Conservation (phyloP, 2,888 invertebrate genomes). For the Glaucopsyche alexis region DNA sequence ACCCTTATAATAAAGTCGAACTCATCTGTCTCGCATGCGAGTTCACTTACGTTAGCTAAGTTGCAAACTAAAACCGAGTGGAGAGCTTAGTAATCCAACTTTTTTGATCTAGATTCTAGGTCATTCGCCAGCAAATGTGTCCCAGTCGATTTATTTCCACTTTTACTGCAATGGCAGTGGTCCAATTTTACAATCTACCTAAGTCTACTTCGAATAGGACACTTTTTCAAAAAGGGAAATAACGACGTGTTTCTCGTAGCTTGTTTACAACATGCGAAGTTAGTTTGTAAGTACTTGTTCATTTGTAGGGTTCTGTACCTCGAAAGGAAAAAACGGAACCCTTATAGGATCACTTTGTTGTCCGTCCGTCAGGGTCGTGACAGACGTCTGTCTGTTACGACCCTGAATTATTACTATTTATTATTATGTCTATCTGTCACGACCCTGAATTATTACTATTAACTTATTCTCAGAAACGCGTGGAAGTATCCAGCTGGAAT, state of each 20-base stretch:
- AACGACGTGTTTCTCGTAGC: slow-evolving; percentile 19
- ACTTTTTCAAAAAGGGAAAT: slow-evolving; percentile 51
- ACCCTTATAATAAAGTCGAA: slow-evolving; percentile 24
- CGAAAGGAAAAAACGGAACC: too few relatives aligned
- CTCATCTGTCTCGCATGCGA: slow-evolving; percentile 35
- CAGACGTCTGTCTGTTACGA: too few relatives aligned
- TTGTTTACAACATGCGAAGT: slow-evolving; percentile 17
- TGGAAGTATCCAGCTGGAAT: too few relatives aligned
- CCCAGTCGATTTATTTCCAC: slow-evolving; percentile 72
- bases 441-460: too few relatives aligned
- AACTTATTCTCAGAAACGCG: too few relatives aligned
- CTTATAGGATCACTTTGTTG: too few relatives aligned
- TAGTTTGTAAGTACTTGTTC: not conserved
- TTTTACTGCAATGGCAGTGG: slow-evolving; percentile 76
- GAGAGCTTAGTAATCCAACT: slow-evolving; percentile 46
- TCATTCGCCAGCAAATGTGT: slow-evolving; percentile 66
- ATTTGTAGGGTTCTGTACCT: too few relatives aligned
- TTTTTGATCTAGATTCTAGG: slow-evolving; percentile 70
- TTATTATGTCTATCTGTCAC: too few relatives aligned
- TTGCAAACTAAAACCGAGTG: slow-evolving; percentile 46
- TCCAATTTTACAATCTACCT: slow-evolving; percentile 71
- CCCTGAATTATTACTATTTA: too few relatives aligned
- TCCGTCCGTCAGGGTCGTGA: too few relatives aligned
- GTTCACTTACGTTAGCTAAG: slow-evolving; percentile 43
- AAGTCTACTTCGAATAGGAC: slow-evolving; percentile 62